Conservation (phyloP, 2,113 vertebrate species). For the Chionodraco myersi region DNA sequence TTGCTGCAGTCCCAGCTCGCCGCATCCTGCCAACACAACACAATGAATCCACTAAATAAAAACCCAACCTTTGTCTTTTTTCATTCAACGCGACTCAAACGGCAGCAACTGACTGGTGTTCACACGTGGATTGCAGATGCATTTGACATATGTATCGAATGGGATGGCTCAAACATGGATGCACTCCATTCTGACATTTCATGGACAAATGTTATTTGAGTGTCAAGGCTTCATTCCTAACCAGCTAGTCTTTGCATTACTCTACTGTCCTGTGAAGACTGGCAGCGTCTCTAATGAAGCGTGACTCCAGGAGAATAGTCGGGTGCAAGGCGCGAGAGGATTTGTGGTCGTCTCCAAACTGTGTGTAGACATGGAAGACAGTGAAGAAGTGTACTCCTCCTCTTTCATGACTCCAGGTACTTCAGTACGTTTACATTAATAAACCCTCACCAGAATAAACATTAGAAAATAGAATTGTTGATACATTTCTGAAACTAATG, state of each 20-base stretch:
- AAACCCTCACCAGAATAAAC: background rate
- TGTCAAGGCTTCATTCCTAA: background rate
- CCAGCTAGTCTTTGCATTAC: constrained; percentile 10
- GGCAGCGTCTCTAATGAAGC: background rate
- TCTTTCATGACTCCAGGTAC: background rate
- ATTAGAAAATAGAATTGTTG: background rate
- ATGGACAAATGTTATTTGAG: background rate
- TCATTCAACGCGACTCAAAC: background rate
- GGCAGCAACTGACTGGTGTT: no score
- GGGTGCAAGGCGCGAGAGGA: background rate
- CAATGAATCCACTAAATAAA: background rate
- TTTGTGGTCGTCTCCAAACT: background rate
- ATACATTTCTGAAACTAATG: background rate
- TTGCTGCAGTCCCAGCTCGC: no score
- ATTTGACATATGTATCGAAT: background rate
- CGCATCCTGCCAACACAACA: background rate
- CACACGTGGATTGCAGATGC: background rate
- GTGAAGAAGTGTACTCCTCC: background rate
- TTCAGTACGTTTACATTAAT: background rate
- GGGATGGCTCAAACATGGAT: background rate
- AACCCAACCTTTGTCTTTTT: no score
- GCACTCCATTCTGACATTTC: background rate
- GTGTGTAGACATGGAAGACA: background rate
- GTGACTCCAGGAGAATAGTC: constrained; percentile 1
- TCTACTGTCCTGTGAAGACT: background rate